Base-by-base conservation (phyloP, 2,888 invertebrate species). In the Metallyticus violacea region DNA sequence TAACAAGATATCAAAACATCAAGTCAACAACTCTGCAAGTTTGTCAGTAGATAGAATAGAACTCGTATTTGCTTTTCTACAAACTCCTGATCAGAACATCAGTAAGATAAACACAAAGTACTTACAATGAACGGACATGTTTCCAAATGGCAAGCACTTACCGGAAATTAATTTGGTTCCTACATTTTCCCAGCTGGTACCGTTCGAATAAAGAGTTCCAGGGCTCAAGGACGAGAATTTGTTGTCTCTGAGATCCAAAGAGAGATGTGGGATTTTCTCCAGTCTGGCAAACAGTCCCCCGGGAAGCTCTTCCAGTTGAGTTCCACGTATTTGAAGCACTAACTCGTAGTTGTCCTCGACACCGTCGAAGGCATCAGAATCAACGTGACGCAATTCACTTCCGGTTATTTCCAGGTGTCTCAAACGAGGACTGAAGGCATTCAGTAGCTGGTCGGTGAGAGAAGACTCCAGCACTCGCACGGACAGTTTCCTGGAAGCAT, bases 161-260 rank as follows among this genome's bases (percentile, higher is more conserved):
- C 96, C 96, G 92, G 96, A 95, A 86, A 97, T 95, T 91, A 97
- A 94, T 90, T 97, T 96, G 6, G 97, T 97, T 22, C 97, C 97
- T 89, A 97, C 96, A 89, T 96, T 95, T 91, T 97, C 97, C 97
- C 97, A 97, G 89, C 95, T 95, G 28, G 96, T 96, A 89, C 96
- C 95, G 91, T 97, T 97, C 30, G 96, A 96, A 91, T 97, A 97
- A 91, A 98, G 96, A 88, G 96, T 96, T 88, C 97, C 96, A 85
- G 97, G 96, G 91, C 96, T 96, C 88, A 98, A 93, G 87, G 95
- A 95, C 76, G 95, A 94, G 90, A 98, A 94, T 92, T 95, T 94
- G 92, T 98, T 98, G 91, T 95, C 94, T 88, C 96, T 95, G 89
- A 98, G 93, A 92, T 98, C 97, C 88, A 98, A 94, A 78, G 95